phyloP scores from a whole-genome alignment of 2,113 vertebrate genomes.

The Micromys minutus region DNA sequence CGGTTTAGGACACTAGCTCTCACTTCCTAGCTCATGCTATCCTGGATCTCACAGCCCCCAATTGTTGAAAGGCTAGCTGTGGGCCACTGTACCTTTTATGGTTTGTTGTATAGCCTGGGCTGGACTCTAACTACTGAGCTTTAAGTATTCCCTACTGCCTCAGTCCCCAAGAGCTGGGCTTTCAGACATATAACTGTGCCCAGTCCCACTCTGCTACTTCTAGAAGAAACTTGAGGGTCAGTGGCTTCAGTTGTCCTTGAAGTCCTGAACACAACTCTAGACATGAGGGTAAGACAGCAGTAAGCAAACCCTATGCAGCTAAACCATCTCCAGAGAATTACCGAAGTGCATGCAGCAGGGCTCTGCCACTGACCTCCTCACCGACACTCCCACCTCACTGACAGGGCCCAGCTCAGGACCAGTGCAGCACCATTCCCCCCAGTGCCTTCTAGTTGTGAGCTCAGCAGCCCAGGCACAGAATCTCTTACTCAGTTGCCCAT shows the following conservation, averaged over 20 bases:
- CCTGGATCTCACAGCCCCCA: neutral
- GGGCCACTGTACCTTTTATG: neutral
- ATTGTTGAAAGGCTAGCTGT: neutral
- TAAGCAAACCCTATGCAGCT: neutral
- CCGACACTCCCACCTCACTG: neutral
- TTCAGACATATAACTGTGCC: no score
- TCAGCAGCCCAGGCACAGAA: neutral
- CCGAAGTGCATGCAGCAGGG: neutral
- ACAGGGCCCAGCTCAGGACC: neutral
- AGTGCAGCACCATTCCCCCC: neutral
- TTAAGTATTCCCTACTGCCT: no score
- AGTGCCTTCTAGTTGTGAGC: neutral
- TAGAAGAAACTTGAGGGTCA: neutral
- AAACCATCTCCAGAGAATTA: neutral
- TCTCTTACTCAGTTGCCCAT: neutral
- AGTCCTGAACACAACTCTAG: neutral
- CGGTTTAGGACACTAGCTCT: neutral
- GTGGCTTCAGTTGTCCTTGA: neutral
- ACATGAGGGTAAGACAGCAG: neutral
- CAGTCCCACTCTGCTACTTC: neutral
- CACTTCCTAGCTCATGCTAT: neutral
- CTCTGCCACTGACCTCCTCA: neutral
- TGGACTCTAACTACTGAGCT: neutral
- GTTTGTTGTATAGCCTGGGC: neutral
- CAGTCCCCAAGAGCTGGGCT: neutral